These are phyloP conservation scores for Motacilla tschutschensis DNA, from an alignment of 2,113 vertebrate species.

Conservation along the genomic window DNA sequence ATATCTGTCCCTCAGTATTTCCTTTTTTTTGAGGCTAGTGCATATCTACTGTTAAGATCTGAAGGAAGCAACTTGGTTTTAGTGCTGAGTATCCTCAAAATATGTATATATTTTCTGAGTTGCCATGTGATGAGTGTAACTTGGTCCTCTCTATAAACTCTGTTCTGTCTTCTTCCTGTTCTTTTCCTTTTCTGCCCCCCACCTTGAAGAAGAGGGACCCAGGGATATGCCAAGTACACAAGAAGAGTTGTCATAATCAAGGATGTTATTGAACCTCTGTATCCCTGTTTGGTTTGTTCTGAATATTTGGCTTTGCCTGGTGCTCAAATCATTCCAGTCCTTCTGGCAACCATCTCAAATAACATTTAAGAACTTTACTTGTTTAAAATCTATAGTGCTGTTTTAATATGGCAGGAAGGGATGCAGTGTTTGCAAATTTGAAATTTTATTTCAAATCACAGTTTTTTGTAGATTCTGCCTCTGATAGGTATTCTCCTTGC, in stretches of 20 bases:
- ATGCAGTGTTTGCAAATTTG: neutral
- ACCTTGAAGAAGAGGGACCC: neutral
- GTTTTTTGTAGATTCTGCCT: neutral
- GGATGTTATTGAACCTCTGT: neutral
- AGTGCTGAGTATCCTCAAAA: neutral
- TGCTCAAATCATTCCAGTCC: neutral
- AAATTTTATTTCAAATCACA: neutral
- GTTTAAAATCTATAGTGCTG: neutral
- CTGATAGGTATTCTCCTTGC: neutral
- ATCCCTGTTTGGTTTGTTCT: neutral
- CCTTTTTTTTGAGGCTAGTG: neutral
- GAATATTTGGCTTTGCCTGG: neutral
- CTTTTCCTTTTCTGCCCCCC: neutral
- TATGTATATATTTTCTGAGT: neutral
- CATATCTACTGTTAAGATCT: neutral
- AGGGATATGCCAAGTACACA: neutral
- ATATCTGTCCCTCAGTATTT: neutral
- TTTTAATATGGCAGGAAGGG: neutral
- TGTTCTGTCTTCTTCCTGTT: neutral
- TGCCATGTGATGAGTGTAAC: fast-evolving
- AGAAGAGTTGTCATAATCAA: neutral
- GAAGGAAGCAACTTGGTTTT: neutral
- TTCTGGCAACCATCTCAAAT: neutral
- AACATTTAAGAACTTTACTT: neutral
- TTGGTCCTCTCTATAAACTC: neutral